Conservation (phyloP, 2,888 invertebrate species). For the Germaria angustata region DNA sequence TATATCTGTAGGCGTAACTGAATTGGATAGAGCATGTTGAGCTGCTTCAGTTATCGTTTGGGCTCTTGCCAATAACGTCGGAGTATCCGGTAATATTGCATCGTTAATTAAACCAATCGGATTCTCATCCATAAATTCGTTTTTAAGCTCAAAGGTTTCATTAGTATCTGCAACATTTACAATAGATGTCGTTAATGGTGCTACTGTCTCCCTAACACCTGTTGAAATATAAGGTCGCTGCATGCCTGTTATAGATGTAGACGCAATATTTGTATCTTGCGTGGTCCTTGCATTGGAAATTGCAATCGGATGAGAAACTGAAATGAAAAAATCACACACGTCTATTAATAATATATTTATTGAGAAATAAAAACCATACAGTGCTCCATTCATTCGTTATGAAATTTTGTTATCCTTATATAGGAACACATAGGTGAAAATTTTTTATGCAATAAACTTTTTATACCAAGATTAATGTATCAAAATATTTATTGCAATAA, state of each 20-base stretch:
- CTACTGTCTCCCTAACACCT: background rate
- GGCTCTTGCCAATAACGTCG: conserved; percentile 51
- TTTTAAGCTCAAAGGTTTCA: conserved; percentile 53
- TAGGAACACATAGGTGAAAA: no score
- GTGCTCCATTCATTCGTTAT: no score
- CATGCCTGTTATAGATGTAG: background rate
- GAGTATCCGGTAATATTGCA: conserved; percentile 46
- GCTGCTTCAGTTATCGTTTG: conserved; percentile 59
- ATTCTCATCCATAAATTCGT: conserved; percentile 61
- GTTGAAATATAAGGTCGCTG: background rate
- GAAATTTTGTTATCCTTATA: no score
- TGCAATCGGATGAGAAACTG: background rate
- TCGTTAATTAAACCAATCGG: conserved; percentile 20
- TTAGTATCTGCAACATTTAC: background rate
- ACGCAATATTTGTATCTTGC: background rate
- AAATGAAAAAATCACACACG: background rate
- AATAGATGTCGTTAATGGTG: background rate
- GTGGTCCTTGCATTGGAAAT: background rate
- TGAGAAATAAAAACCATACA: no score
- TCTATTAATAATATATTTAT: no score
- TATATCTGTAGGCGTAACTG: conserved; percentile 58
- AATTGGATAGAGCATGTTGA: conserved; percentile 51
- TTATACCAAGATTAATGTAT: no score
- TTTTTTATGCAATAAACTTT: no score
- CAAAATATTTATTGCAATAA: no score